Conservation (phyloP, 2,797 vertebrate species). For the Pelodytes ibericus region DNA sequence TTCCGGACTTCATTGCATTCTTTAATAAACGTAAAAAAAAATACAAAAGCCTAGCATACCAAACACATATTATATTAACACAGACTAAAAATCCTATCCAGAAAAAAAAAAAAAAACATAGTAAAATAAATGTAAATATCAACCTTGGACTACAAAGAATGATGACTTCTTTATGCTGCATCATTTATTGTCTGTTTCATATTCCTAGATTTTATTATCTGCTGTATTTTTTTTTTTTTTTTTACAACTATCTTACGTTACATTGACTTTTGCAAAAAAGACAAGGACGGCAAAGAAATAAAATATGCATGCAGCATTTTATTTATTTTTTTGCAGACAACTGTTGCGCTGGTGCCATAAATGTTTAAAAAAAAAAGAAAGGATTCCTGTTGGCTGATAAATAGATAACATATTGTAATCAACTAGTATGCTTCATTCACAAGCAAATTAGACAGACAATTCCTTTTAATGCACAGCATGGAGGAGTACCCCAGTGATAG, state of each 20-base stretch:
- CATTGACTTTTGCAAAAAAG: slow-evolving; percentile 53
- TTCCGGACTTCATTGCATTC: no score
- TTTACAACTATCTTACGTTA: slow-evolving; percentile 42
- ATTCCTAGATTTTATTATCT: slow-evolving; percentile 25
- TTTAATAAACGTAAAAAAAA: no score
- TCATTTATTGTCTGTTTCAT: slow-evolving; percentile 28
- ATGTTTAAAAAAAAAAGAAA: slow-evolving; percentile 31
- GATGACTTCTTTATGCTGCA: slow-evolving; percentile 39
- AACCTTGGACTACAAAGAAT: slow-evolving; percentile 3
- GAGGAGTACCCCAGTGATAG: slow-evolving; percentile 40
- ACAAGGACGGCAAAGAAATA: slow-evolving; percentile 49
- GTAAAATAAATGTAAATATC: slow-evolving; percentile 17
- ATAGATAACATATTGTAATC: slow-evolving; percentile 57
- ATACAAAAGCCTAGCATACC: neutral
- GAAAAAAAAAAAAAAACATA: slow-evolving; percentile 4
- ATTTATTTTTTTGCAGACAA: slow-evolving; percentile 14
- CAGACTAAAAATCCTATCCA: slow-evolving; percentile 23
- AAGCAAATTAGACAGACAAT: slow-evolving; percentile 48
- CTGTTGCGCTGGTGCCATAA: slow-evolving; percentile 44
- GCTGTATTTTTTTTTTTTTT: slow-evolving; percentile 51
- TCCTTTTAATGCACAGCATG: slow-evolving; percentile 48
- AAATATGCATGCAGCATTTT: slow-evolving; percentile 33
- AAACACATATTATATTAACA: slow-evolving; percentile 25
- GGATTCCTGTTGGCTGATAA: slow-evolving; percentile 49
- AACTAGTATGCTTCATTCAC: slow-evolving; percentile 46